Percentiles rank a stretch among this genome's conserved stretches.
phyloP scores from a whole-genome alignment of 2,888 invertebrate species.

The Amblyteles armatorius region DNA sequence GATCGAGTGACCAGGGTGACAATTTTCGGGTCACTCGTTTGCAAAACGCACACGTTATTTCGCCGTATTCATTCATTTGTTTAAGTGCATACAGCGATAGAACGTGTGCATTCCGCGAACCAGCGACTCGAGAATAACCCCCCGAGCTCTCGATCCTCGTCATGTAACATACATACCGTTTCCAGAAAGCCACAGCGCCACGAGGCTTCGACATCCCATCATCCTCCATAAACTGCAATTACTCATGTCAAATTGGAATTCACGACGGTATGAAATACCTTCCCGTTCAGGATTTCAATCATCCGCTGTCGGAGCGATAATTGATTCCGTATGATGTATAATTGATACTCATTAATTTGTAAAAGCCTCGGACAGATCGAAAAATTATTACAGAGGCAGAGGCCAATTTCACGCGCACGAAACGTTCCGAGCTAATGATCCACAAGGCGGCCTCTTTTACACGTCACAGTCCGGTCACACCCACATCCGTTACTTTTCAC shows the following conservation, averaged over 20 bases:
- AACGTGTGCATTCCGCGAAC: no score
- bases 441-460: slow-evolving; percentile 12
- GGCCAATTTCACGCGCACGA: background rate
- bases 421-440: slow-evolving; percentile 1
- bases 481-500: slow-evolving; percentile 61
- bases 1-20: no score
- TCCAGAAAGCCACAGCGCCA: background rate
- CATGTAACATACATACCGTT: background rate
- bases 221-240: background rate
- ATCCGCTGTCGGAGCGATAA: background rate
- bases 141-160: background rate
- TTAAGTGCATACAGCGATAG: no score
- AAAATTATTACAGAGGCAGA: background rate
- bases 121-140: no score
- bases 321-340: background rate
- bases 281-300: background rate
- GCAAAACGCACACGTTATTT: no score
- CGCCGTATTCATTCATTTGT: no score
- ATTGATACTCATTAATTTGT: background rate
- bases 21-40: no score
- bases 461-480: slow-evolving; percentile 4
- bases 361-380: background rate
- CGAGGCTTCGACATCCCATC: background rate
- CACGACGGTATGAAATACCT: background rate
- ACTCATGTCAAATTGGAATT: background rate